Evolutionary conservation across 2,888 invertebrate species (phyloP).

Genomic region (Drosophila ochracea): DNA sequence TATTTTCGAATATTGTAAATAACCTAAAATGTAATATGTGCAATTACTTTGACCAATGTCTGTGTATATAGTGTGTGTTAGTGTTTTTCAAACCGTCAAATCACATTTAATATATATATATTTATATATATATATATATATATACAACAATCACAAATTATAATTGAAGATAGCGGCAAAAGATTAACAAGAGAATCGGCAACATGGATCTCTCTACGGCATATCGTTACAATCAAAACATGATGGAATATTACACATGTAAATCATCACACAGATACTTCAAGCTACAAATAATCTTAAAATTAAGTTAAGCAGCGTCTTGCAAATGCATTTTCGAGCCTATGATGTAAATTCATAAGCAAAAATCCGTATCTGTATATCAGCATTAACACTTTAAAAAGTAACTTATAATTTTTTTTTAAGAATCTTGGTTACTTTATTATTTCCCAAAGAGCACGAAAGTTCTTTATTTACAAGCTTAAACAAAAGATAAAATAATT

Average conservation of each 20-base stretch:
- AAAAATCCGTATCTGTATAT: background rate
- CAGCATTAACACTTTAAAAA: background rate
- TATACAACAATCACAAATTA: background rate
- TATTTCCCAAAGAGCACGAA: background rate
- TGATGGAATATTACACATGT: conserved; percentile 99
- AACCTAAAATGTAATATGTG: background rate
- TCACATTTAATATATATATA: background rate
- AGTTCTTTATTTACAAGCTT: background rate
- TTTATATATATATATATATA: background rate
- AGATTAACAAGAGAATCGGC: background rate
- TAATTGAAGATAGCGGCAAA: background rate
- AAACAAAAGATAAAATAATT: background rate
- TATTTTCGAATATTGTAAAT: background rate
- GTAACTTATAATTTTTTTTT: background rate
- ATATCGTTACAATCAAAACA: conserved; percentile 98
- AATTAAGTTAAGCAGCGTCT: background rate
- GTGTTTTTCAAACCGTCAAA: background rate
- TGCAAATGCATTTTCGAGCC: background rate
- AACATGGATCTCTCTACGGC: conserved; percentile 95
- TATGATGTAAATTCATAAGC: background rate
- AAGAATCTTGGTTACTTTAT: background rate
- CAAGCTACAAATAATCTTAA: background rate
- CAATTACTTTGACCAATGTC: background rate
- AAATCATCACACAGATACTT: conserved; percentile 66
- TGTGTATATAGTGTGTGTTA: conserved; percentile 4